Evolutionary conservation across 1,140 invertebrate genomes (phyloP), one percentile per base, ranked within the genome.

Genomic region (Zaprionus inermis): DNA sequence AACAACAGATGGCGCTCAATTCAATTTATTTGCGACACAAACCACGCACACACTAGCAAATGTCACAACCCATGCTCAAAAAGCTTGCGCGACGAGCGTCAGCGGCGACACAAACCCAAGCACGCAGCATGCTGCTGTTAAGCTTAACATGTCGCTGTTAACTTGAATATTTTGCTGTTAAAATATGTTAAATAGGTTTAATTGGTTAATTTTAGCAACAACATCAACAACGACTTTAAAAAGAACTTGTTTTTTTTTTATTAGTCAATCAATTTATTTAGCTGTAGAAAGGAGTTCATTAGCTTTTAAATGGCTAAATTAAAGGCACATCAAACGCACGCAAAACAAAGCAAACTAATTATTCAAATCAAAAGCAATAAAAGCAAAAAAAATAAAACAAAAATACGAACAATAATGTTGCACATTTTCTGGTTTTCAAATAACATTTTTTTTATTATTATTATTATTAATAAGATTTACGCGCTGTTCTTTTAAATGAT

Each of bases 401-500:
- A 41, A 20, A 66, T 46, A 76, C 24, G 24, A 28, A 28, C 24
- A 78, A 51, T 44, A 34, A 74, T 57, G 57, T 58, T 74, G 51
- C 54, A 58, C 67, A 61, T 30, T 69, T 71, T 65, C 69, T 28
- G 20, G 38, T 78, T 68, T 77, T 81, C 64, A 44, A 65, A 68
- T 75, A 88, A 89, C 83, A 88, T 80, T 88, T 86, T 54, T 24
- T 28, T 28, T 28, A 28, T 52, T 52, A 14, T 55, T 55, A 55
- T 44, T 88, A 88, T 88, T 88, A 78, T 49, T 72, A 72, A 72
- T 65, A 67, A 73, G 55, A 73, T 64, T 58, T 64, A 56, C 46
- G 60, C 34, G 22, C 49, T 67, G 57, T 28, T 56, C 36, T 70
- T 74, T 58, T 66, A 65, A 76, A 72, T 71, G n/a, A 59, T 72